Evolutionary conservation across 2,113 vertebrate species (phyloP).

Genomic region (Potamarius usumacintae): DNA sequence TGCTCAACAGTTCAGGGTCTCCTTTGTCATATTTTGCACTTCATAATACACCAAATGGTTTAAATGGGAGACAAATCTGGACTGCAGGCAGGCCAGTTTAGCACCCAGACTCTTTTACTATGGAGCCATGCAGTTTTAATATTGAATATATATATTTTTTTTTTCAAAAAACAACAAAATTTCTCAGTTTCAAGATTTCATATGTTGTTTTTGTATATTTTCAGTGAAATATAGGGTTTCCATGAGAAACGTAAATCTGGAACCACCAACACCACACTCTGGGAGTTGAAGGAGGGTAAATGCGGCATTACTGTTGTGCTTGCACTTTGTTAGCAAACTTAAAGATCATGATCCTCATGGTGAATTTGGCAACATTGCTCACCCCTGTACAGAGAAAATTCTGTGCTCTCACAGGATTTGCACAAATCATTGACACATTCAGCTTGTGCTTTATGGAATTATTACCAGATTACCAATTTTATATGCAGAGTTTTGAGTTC

Average conservation of each 20-base stretch:
- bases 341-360: neutral
- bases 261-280: neutral
- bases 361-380: neutral
- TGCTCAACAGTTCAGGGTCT: too few species aligned
- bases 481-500: neutral
- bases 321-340: neutral
- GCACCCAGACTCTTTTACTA: too few species aligned
- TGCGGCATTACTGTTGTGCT: neutral
- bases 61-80: too few species aligned
- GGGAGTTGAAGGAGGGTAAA: neutral
- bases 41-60: too few species aligned
- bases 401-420: neutral
- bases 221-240: too few species aligned
- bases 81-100: too few species aligned
- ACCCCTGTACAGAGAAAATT: neutral
- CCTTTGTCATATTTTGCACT: too few species aligned
- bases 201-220: too few species aligned
- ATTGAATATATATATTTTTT: too few species aligned
- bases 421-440: neutral
- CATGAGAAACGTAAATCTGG: neutral
- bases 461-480: neutral
- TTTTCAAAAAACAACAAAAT: too few species aligned
- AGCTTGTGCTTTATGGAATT: neutral
- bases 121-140: too few species aligned
- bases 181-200: too few species aligned